Evolutionary conservation across 2,888 invertebrate species (phyloP).

Genomic region (Watsonalla binaria): DNA sequence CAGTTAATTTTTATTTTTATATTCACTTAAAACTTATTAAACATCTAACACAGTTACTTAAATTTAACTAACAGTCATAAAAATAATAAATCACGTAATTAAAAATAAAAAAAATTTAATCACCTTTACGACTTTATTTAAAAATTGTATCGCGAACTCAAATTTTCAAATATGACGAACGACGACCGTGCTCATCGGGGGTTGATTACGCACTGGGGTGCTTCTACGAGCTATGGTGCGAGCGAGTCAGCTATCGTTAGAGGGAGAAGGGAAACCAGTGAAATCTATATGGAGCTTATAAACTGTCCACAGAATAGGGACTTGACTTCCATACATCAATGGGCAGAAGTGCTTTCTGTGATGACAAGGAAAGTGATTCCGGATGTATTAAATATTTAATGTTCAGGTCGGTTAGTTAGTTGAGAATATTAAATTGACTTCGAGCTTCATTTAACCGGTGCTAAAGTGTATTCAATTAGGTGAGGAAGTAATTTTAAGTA

Average conservation of each 20-base stretch:
- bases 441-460: too few relatives aligned
- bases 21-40: too few relatives aligned
- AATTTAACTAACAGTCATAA: too few relatives aligned
- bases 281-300: constrained; percentile 54
- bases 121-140: constrained; percentile 9
- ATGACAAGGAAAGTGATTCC: not conserved
- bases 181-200: constrained; percentile 32
- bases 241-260: constrained; percentile 38
- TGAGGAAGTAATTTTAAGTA: too few relatives aligned
- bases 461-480: too few relatives aligned
- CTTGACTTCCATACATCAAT: constrained; percentile 31
- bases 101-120: too few relatives aligned
- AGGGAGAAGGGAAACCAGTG: constrained; percentile 36
- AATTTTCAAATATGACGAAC: constrained; percentile 11
- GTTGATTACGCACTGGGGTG: constrained; percentile 55
- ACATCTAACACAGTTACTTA: too few relatives aligned
- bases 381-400: not conserved
- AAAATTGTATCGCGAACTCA: constrained; percentile 28
- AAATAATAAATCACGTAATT: too few relatives aligned
- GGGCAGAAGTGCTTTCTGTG: constrained; percentile 11
- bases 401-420: not conserved
- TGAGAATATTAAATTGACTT: not conserved
- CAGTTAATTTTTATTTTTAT: too few relatives aligned
- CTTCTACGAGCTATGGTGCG: constrained; percentile 32
- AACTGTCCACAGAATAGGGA: constrained; percentile 40